Evolutionary conservation across 2,888 invertebrate genomes (phyloP).

Genomic region (Drosophila birchii): DNA sequence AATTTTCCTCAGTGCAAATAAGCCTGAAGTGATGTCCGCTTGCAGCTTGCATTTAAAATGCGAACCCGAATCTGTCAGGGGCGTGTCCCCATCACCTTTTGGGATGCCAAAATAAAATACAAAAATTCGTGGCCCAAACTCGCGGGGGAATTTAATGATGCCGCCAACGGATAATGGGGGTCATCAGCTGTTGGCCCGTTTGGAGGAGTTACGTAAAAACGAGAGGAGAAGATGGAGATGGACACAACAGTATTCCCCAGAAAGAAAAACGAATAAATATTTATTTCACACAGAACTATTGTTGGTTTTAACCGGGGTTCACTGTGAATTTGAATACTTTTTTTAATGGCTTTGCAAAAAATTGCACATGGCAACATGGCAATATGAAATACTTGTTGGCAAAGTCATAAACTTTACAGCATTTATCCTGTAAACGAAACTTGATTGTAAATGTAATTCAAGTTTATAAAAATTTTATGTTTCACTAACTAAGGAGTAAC

Average conservation of each 20-base stretch:
- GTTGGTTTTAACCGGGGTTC: slow-evolving; percentile 11
- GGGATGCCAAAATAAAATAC: not conserved
- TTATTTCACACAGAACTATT: not conserved
- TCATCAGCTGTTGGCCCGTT: slow-evolving; percentile 14
- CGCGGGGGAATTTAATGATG: slow-evolving; percentile 21
- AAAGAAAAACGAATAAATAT: not conserved
- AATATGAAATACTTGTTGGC: slow-evolving; percentile 25
- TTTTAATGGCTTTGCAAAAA: slow-evolving; percentile 9
- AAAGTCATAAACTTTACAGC: slow-evolving; percentile 2
- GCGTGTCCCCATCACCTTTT: slow-evolving; percentile 20
- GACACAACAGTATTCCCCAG: too few species aligned
- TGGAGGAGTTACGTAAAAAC: slow-evolving; percentile 10
- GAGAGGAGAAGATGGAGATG: not conserved
- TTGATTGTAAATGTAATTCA: not conserved
- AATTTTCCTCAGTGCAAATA: not conserved
- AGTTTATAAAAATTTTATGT: not conserved
- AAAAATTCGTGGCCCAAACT: slow-evolving; percentile 4
- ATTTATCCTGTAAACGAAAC: slow-evolving; percentile 16
- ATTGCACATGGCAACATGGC: slow-evolving; percentile 1
- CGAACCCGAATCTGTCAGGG: slow-evolving; percentile 21
- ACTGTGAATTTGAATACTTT: slow-evolving; percentile 27
- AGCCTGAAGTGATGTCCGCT: slow-evolving; percentile 9
- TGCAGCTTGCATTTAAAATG: slow-evolving; percentile 26
- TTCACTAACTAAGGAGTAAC: not conserved
- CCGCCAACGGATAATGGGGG: slow-evolving; percentile 15